Conservation (phyloP, 2,888 invertebrate species). For the Cheilosia grossa region DNA sequence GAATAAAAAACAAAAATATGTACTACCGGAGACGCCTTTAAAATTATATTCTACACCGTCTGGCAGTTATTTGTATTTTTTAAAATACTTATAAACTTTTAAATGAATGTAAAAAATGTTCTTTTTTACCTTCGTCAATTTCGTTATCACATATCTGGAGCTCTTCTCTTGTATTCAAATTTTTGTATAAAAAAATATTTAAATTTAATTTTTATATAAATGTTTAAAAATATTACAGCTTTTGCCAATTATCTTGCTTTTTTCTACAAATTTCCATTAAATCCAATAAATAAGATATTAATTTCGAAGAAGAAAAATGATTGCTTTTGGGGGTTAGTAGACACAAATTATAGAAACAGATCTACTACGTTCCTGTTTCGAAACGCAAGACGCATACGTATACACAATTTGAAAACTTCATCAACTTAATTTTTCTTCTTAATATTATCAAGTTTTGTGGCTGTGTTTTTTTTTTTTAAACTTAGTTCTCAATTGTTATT, state of each 20-base stretch:
- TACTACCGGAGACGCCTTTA: too few species aligned
- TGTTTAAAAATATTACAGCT: constrained; percentile 70
- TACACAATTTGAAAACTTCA: constrained; percentile 27
- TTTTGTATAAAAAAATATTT: constrained; percentile 76
- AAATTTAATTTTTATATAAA: constrained; percentile 74
- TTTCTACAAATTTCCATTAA: constrained; percentile 1
- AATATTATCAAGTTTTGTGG: constrained; percentile 48
- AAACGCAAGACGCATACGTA: constrained; percentile 41
- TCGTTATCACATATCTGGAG: constrained; percentile 82
- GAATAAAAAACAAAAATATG: too few species aligned
- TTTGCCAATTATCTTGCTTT: constrained; percentile 55
- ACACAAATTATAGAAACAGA: not conserved
- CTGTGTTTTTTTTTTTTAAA: constrained; percentile 23
- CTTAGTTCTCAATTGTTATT: constrained; percentile 7
- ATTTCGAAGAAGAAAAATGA: constrained; percentile 47
- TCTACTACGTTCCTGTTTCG: not conserved
- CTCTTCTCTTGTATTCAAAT: constrained; percentile 78
- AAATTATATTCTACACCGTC: not conserved
- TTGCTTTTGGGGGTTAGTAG: constrained; percentile 22
- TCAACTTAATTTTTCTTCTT: constrained; percentile 14
- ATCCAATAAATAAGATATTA: constrained; percentile 19
- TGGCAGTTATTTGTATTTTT: not conserved
- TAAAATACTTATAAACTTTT: not conserved
- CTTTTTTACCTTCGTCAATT: constrained; percentile 71
- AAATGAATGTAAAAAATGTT: constrained; percentile 23